Base-by-base conservation (phyloP, 1,140 invertebrate species). In the Acromyrmex echinatior region DNA sequence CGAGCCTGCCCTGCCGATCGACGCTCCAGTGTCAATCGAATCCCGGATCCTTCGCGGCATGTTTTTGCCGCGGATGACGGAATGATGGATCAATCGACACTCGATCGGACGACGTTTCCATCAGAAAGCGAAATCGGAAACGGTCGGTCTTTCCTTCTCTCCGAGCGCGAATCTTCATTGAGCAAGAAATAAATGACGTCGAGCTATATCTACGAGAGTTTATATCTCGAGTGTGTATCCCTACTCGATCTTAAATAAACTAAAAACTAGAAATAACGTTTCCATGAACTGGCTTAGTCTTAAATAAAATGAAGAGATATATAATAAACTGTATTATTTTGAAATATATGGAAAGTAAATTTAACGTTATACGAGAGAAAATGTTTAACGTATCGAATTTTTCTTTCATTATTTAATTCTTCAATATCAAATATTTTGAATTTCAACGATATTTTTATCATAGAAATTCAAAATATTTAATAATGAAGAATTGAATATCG, bases 11-110 rank as follows among this genome's bases (percentile, higher is more conserved):
- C 31, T 31, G 31, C 31, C 73, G 68, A 80, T 68, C 71, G 45
- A 88, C 85, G 82, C 87, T 25, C 60, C 80, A 91, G 90, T 91
- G 90, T 91, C 90, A 89, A 91, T 91, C 87, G 89, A 21, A 65
- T 49, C 71, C 45, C 51, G 62, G 77, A 10, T 62, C 87, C 79
- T 65, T 91, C 86, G 53, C 58, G 62, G 56, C 87, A 10, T 65
- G 89, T 91, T 91, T 91, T 91, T 91, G 87, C 28, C 65, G 51
- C 74, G 58, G 28, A 89, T 86, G 84, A 91, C 66, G 89, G 90
- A 91, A 91, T 88, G 91, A 92, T 86, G 86, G 86, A 91, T 92
- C 91, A 92, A 91, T 91, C 90, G 88, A 91, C 90, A 90, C 90
- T 92, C 88, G 77, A 53, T 60, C 66, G 39, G 21, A 31, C 89